Conservation (phyloP, 2,797 vertebrate species). For the Eremophila alpestris region DNA sequence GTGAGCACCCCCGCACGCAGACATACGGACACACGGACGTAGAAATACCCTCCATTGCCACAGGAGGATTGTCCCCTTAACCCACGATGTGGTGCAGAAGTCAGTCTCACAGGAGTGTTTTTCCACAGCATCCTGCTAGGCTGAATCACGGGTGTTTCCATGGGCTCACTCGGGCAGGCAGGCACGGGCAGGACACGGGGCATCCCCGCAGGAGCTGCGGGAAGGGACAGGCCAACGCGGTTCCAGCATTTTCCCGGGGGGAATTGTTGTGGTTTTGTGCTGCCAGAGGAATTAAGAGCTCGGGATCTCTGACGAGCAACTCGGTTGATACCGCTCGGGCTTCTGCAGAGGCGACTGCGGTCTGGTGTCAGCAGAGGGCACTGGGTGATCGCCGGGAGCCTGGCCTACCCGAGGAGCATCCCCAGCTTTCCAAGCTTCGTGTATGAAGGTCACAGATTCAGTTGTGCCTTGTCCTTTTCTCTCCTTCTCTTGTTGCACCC, state of each 20-base stretch:
- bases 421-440: neutral
- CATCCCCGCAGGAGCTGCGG: neutral
- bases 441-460: neutral
- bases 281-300: neutral
- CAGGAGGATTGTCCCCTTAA: neutral
- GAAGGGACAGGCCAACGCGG: neutral
- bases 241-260: neutral
- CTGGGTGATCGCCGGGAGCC: neutral
- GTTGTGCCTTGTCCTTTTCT: neutral
- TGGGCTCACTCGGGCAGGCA: neutral
- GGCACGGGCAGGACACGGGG: neutral
- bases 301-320: neutral
- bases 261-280: neutral
- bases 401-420: fast-evolving
- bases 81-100: too few species aligned
- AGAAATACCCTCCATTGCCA: fast-evolving
- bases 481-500: neutral
- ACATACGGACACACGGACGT: fast-evolving
- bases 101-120: neutral
- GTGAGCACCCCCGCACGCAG: fast-evolving
- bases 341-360: neutral
- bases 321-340: neutral
- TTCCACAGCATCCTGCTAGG: neutral
- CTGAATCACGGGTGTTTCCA: neutral
- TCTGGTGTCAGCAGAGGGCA: conserved; percentile 37